A percentile compares a stretch with the other conserved stretches of the same genome.
These are phyloP conservation scores for Sialia sialis DNA, from an alignment of 2,113 vertebrate species.

Conservation along the genomic window DNA sequence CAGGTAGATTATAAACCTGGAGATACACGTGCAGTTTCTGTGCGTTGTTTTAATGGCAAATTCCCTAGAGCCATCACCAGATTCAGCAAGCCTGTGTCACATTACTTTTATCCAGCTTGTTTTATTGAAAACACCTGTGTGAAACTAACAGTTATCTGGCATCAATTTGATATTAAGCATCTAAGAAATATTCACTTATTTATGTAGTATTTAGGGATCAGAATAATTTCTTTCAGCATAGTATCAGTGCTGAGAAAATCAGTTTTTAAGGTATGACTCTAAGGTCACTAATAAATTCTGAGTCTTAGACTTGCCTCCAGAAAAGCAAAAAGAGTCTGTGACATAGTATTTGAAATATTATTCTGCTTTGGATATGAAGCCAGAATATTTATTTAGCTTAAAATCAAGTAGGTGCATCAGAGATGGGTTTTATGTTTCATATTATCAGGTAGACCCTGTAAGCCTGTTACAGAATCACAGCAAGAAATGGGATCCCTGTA, in stretches of 20 bases:
- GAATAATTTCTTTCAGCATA: background rate
- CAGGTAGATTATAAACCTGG: background rate
- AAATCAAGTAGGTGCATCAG: background rate
- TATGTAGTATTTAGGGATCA: background rate
- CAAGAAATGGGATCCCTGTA: background rate
- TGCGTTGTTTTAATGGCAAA: background rate
- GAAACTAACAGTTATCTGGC: background rate
- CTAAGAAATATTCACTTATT: background rate
- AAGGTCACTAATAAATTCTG: background rate
- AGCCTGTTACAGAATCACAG: background rate
- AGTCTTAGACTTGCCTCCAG: background rate
- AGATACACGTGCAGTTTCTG: rapidly evolving
- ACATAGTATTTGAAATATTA: background rate
- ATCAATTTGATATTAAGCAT: background rate
- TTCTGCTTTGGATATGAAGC: background rate
- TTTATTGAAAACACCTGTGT: slow-evolving; percentile 39
- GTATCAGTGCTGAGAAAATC: background rate
- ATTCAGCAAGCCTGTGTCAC: background rate
- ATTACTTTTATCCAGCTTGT: background rate
- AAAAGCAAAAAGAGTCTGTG: background rate
- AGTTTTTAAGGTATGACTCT: background rate
- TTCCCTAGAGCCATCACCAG: background rate
- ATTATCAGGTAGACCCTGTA: background rate
- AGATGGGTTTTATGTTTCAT: background rate
- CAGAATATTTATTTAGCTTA: background rate